These are phyloP conservation scores for Cryptus viduatorius DNA, from an alignment of 2,888 invertebrate genomes.

Conservation along the genomic window DNA sequence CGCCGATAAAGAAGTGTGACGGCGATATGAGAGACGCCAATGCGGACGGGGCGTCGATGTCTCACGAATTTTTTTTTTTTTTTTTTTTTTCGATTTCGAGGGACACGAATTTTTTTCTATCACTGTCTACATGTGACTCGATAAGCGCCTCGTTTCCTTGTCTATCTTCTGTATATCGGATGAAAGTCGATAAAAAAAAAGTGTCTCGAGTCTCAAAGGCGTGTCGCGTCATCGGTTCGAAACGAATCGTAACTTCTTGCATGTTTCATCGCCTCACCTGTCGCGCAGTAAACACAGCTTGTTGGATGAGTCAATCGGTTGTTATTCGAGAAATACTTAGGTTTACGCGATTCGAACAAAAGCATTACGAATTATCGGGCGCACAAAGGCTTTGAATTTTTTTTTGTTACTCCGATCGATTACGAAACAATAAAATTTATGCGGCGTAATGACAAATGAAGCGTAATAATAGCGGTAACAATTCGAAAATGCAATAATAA, in stretches of 20 bases:
- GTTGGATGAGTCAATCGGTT: constrained; percentile 13
- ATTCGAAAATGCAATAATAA: no score
- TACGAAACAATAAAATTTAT: not conserved
- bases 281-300: constrained; percentile 1
- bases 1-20: constrained; percentile 43
- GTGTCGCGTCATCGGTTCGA: constrained; percentile 29
- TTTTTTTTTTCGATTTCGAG: not conserved
- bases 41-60: constrained; percentile 18
- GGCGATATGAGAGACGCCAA: constrained; percentile 54
- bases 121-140: not conserved
- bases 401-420: not conserved
- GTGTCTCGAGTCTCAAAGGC: not conserved
- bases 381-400: constrained; percentile 1
- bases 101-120: not conserved
- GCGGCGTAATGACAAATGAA: no score
- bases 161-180: not conserved
- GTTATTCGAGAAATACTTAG: constrained; percentile 19
- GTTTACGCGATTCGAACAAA: constrained; percentile 5
- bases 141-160: not conserved
- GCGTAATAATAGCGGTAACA: no score
- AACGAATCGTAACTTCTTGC: constrained; percentile 25
- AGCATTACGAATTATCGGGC: constrained; percentile 12
- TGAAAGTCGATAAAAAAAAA: constrained; percentile 4
- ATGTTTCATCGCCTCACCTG: constrained; percentile 44
- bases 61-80: not conserved